Base-by-base conservation (phyloP, 2,113 vertebrate genomes). In the Phrynocephalus versicolor region DNA sequence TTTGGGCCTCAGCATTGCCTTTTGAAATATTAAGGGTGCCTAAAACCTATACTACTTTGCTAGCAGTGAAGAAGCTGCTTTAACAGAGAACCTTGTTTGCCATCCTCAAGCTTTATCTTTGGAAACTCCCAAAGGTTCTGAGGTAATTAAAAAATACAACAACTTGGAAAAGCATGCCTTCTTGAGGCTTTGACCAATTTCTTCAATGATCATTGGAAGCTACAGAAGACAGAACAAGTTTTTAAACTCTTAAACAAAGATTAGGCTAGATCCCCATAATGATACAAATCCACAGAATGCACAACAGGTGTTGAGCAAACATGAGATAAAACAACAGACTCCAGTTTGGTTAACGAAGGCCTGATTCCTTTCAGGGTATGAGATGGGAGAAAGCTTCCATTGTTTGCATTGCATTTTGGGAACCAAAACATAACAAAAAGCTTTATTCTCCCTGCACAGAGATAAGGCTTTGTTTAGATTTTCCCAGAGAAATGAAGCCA, bases 391-490 rank as follows among this genome's bases (percentile, higher is more conserved):
- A 2, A 60, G 7, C 23, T 1, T 1, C 27, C 9, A 27, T 65
- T 76, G 60, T 67, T 82, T 39, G 23, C 41, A 70, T 13, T 27
- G 71, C 35, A 27, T 75, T 70, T 35, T 70, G 25, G 72, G 76
- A 69, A 75, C 72, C 23, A 62, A 33, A 73, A 12, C 18, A 58
- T 6, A 75, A 35, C 60, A 21, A n/a, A n/a, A n/a, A 39, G 71
- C 39, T 75, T 82, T 57, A 37, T 81, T 76, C 71, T 39, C 72
- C 73, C 70, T 51, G 58, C 33, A 25, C 69, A 33, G 82, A 82
- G 78, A 62, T 67, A 23, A 16, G 21, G 39, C 39, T 84, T 65
- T 83, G 70, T 74, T 74, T 62, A 6, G 35, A 55, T 33, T 3
- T n/a, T 18, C 33, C 62, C 45, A 25, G 70, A 73, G 76, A 15